These are phyloP conservation scores for Alligator mississippiensis DNA, from an alignment of 2,113 vertebrate genomes.

Conservation along the genomic window DNA sequence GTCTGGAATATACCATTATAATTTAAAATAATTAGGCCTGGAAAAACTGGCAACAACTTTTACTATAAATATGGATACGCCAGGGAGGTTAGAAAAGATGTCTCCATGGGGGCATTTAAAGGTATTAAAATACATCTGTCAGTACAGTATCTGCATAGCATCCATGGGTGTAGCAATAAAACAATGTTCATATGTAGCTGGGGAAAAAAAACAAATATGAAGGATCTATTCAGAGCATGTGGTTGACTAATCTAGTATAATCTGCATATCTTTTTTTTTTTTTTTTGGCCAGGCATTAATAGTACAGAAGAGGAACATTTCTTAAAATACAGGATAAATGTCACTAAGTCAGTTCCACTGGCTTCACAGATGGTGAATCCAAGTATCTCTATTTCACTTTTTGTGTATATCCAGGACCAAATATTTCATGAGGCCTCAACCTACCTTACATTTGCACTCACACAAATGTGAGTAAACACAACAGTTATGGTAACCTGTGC, in stretches of 20 bases:
- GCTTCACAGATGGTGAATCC: neutral
- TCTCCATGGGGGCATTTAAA: conserved; percentile 1
- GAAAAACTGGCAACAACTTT: neutral
- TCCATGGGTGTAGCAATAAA: neutral
- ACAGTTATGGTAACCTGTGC: neutral
- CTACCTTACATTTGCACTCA: accelerated
- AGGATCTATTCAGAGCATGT: neutral
- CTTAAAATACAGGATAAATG: neutral
- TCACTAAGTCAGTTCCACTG: neutral
- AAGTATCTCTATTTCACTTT: neutral
- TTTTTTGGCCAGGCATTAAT: neutral
- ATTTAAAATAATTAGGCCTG: conserved; percentile 43
- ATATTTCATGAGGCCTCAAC: neutral
- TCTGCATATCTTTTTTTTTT: neutral
- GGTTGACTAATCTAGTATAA: neutral
- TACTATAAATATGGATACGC: conserved; percentile 20
- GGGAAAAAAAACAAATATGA: conserved; percentile 9
- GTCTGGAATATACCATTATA: neutral
- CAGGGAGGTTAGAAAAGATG: conserved; percentile 28
- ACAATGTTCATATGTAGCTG: neutral
- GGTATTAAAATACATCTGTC: conserved; percentile 33
- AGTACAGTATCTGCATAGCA: neutral
- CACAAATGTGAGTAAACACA: neutral
- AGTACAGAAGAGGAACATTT: neutral
- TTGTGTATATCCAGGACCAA: neutral